Evolutionary conservation across 2,113 vertebrate species (phyloP), one percentile per base, ranked within the genome.

Genomic region (Larimichthys crocea): DNA sequence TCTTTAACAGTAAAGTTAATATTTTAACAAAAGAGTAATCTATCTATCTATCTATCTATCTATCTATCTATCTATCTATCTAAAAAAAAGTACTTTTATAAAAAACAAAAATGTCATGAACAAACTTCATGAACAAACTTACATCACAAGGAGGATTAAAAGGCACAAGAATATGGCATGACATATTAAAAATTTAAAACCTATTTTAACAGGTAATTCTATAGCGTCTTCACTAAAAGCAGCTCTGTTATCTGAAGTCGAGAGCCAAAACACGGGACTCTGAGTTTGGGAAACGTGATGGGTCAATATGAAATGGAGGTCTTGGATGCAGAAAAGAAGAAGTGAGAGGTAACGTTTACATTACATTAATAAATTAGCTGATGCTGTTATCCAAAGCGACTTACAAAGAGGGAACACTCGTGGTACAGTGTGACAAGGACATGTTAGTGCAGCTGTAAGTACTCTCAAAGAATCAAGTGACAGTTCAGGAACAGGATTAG

Each of bases 171-270:
- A 68, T 70, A 42, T 67, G 71, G 55, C 62, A 16, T 5, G 6
- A 73, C 48, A 70, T 29, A 29, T 67, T 71, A 62, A 60, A 80
- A 20, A 60, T 48, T 56, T 55, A 74, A 73, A 17, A 4, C 10
- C 0, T 76, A n/a, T 77, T 40, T 59, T 42, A 82, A 10, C 22
- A 15, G 65, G 55, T 52, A 52, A 60, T 70, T 74, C 76, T 78
- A 60, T 40, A 67, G 62, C 22, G 3, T 85, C 29, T 67, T 35
- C 40, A 20, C 40, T 64, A 35, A 61, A 60, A 79, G 65, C 63
- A 74, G 78, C 55, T 69, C 59, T 84, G 60, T 84, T 74, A 60
- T 49, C 35, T 66, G 7, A 63, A 20, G 61, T 17, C 4, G 9
- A 74, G 12, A 74, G 74, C 44, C 50, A 22, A 84, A 68, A 53